Conservation (phyloP, 2,888 invertebrate genomes). For the Himalopsyche kuldschensis region DNA sequence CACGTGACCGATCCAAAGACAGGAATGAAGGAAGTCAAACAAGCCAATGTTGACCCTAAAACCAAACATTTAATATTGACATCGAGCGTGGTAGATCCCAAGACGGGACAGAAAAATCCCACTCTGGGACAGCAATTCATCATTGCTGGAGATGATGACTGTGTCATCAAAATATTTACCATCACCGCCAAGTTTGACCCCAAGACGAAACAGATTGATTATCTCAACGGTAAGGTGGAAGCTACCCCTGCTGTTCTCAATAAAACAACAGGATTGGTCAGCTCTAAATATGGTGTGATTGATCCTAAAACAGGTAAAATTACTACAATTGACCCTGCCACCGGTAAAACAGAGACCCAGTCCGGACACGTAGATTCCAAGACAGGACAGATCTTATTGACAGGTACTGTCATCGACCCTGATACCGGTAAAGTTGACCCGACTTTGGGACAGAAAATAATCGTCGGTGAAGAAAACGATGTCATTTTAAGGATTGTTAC, state of each 20-base stretch:
- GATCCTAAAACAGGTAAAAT: conserved; percentile 64
- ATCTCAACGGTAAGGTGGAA: conserved; percentile 58
- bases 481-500: conserved; percentile 49
- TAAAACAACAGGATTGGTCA: conserved; percentile 51
- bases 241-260: conserved; percentile 56
- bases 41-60: conserved; percentile 63
- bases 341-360: conserved; percentile 54
- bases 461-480: conserved; percentile 50
- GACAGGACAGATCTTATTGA: conserved; percentile 58
- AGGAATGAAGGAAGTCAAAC: conserved; percentile 65
- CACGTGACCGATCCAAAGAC: conserved; percentile 62
- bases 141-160: conserved; percentile 55
- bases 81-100: conserved; percentile 61
- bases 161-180: conserved; percentile 53
- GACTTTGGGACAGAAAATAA: conserved; percentile 59
- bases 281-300: conserved; percentile 62
- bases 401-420: conserved; percentile 61
- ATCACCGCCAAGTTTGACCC: conserved; percentile 64
- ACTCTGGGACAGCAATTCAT: conserved; percentile 49
- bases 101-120: conserved; percentile 59
- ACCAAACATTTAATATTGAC: conserved; percentile 63
- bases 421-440: conserved; percentile 65
- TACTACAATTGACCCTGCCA: conserved; percentile 51
- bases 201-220: conserved; percentile 61
- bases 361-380: conserved; percentile 56